Evolutionary conservation across 1,140 invertebrate species (phyloP), one percentile per base, ranked within the genome.

Genomic region (Leptestheria dahalacensis): DNA sequence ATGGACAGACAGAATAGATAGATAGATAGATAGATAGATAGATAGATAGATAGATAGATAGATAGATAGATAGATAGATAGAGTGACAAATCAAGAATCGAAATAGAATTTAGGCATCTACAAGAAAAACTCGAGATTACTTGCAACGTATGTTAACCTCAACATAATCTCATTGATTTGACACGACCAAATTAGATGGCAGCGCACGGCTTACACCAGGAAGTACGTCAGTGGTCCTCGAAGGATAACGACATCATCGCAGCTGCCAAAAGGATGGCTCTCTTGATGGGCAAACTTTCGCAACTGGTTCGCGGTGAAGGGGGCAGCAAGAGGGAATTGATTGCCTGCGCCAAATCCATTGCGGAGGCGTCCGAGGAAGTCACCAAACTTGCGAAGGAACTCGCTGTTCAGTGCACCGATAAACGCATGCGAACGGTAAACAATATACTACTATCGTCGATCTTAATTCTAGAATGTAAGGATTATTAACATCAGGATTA

Each of bases 211-310:
- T 77, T 99, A 10, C 93, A 97, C 74, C 85, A 93, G 77, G 96
- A 98, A 75, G 88, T 98, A 4, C 84, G 89, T 57, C 94, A 98
- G 71, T 99, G 95, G 95, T 97, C 92, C 0, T 95, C 91, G 63
- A 95, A 97, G 72, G 96, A 99, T 72, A 99, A 99, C 72, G 94
- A 98, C 68, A 94, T 99, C 66, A 96, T 99, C 70, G 92, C 91
- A 6, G 94, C 95, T 4, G 96, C 95, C 20, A 97, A 97, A 71
- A 86, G 90, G 65, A 99, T 99, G 94, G 96, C 96, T 61, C 80
- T 96, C 62, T 77, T 99, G 21, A 98, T 99, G 95, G 95, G 91
- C 15, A 80, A 88, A 63, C 78, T 99, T 4, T 95, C 91, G 11
- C 91, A 97, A 66, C 74, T 96, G 28, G 91, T 96, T 18, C 80